Base-by-base conservation (phyloP, 2,888 invertebrate genomes). In the Brassicogethes aeneus region DNA sequence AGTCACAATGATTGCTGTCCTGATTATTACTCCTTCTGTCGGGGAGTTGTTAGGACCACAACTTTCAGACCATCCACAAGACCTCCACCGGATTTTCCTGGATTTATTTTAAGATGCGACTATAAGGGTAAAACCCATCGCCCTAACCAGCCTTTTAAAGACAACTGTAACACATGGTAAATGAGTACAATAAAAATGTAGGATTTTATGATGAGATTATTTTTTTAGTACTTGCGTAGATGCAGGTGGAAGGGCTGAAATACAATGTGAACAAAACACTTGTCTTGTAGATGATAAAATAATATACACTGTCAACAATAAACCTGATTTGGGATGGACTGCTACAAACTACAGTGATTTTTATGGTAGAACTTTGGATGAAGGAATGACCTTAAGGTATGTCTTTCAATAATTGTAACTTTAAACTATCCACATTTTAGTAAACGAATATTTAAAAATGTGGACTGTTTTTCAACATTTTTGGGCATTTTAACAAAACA, bases 331-430 rank as follows among this genome's bases (percentile, higher is more conserved):
- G 47, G 82, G 83, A 46, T 95, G 94, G 94, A 70, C 71, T 5
- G 87, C 92, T 0, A 68, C 74, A 7, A 92, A 89, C 67, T 88
- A 94, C 65, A 73, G 84, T 0, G 72, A 82, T 60, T 92, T 94
- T 69, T 86, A 85, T 80, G 89, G 87, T 2, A 78, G 77, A 61
- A 87, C 83, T 37, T 76, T 93, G 12, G 74, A 75, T 2, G 89
- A 94, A 15, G 95, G 91, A 1, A 70, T 93, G 3, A 42, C 42
- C 37, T 48, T 49, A 15, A 53, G 57, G 59, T 59, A 45, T 8
- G 32, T 32, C 37, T 17, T 16, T 39, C 3, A 23, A 2, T 30
- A 35, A 35, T 29, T 30, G 13, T 1, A 8, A 12, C 2, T 17
- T 39, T 38, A 10, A 17, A n/a, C 17, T 17, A 16, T 7, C 7